These are phyloP conservation scores for Acyrthosiphon pisum DNA, from an alignment of 1,140 invertebrate species.

Conservation along the genomic window DNA sequence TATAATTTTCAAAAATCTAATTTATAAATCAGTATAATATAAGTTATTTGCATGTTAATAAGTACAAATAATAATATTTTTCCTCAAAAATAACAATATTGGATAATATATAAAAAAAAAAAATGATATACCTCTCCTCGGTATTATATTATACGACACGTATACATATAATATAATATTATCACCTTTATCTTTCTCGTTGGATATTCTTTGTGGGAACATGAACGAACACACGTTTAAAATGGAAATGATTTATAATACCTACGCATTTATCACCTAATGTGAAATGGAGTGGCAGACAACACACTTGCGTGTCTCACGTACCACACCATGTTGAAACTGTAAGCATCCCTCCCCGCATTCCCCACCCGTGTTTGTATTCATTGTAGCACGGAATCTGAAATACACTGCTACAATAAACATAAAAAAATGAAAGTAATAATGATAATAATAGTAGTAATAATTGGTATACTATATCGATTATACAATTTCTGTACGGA, in stretches of 20 bases:
- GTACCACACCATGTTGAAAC: background rate
- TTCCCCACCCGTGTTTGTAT: background rate
- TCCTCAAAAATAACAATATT: background rate
- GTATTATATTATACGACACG: background rate
- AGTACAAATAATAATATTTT: background rate
- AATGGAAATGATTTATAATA: background rate
- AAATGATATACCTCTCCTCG: background rate
- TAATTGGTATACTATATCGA: background rate
- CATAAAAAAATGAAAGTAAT: background rate
- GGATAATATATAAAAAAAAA: background rate
- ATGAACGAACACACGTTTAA: background rate
- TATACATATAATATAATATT: background rate
- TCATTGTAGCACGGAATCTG: background rate
- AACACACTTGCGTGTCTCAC: background rate
- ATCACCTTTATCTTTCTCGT: background rate
- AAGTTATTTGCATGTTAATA: background rate
- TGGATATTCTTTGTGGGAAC: background rate
- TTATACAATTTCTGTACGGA: too few species aligned
- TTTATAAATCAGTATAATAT: background rate
- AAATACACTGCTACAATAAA: background rate
- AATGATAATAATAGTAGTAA: background rate
- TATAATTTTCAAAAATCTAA: too few species aligned
- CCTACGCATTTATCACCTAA: slow-evolving; percentile 9
- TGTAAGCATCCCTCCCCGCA: background rate
- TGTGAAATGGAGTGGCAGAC: background rate